Evolutionary conservation across 1,140 invertebrate species (phyloP).

Genomic region (Metopolophium dirhodum): DNA sequence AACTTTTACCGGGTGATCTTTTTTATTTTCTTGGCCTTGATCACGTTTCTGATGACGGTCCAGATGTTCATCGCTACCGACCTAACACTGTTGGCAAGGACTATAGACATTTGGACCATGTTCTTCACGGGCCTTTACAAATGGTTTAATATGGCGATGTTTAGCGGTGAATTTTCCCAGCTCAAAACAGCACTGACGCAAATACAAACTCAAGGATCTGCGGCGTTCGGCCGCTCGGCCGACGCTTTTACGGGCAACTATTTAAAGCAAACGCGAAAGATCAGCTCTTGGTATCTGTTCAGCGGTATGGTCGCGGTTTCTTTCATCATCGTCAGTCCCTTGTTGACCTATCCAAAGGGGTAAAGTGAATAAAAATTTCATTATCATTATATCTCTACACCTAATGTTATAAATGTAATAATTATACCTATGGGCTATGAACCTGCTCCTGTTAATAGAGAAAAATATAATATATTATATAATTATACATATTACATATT

Average conservation of each 20-base stretch:
- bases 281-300: background rate
- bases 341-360: conserved; percentile 20
- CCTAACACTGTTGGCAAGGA: background rate
- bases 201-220: background rate
- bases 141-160: background rate
- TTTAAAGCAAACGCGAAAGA: background rate
- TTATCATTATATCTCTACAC: no score
- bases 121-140: background rate
- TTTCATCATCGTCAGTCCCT: background rate
- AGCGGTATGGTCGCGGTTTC: background rate
- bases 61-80: background rate
- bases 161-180: background rate
- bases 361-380: background rate
- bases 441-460: no score
- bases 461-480: no score
- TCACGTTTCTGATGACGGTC: background rate
- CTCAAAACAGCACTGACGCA: background rate
- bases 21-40: background rate
- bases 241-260: background rate
- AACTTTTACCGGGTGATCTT: background rate
- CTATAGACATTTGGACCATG: conserved; percentile 50
- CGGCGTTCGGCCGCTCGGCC: background rate
- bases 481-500: no score
- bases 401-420: no score
- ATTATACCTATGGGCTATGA: no score